phyloP scores from a whole-genome alignment of 2,888 invertebrate genomes.

The Machimus atricapillus region DNA sequence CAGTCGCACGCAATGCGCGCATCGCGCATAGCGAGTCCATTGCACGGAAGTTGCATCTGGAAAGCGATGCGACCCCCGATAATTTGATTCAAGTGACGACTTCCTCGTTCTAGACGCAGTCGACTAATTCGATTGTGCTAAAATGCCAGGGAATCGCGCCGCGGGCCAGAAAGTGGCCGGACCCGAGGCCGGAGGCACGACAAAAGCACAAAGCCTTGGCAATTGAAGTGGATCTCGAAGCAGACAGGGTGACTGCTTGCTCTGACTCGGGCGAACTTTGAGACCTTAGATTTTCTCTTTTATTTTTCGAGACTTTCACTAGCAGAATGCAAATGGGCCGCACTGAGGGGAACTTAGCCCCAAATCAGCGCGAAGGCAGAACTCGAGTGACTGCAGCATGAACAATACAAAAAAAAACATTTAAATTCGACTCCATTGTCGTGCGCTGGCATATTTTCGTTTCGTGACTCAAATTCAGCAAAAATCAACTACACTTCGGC shows the following conservation, averaged over 20 bases:
- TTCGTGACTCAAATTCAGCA: conserved; percentile 29
- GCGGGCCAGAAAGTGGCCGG: background rate
- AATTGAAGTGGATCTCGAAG: background rate
- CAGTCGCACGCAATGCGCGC: background rate
- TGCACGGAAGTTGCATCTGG: conserved; percentile 20
- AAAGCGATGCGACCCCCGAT: conserved; percentile 12
- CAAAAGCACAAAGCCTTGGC: conserved; percentile 5
- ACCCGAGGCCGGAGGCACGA: background rate
- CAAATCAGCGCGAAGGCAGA: background rate
- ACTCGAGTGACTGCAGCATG: background rate
- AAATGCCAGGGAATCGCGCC: conserved; percentile 23
- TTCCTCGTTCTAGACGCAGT: conserved; percentile 33
- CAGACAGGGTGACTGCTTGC: conserved; percentile 7
- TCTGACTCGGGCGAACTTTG: background rate
- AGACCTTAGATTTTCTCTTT: background rate
- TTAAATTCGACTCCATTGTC: background rate
- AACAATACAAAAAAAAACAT: background rate
- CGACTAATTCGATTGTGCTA: conserved; percentile 31
- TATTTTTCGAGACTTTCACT: conserved; percentile 4
- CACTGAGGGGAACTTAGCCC: background rate
- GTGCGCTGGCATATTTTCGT: background rate
- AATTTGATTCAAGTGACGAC: conserved; percentile 37
- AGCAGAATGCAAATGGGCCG: background rate
- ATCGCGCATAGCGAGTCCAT: background rate
- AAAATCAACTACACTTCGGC: background rate